A percentile compares a stretch with the other conserved stretches of the same genome.
Conservation (phyloP, 2,888 invertebrate species). For the Eurois occulta region DNA sequence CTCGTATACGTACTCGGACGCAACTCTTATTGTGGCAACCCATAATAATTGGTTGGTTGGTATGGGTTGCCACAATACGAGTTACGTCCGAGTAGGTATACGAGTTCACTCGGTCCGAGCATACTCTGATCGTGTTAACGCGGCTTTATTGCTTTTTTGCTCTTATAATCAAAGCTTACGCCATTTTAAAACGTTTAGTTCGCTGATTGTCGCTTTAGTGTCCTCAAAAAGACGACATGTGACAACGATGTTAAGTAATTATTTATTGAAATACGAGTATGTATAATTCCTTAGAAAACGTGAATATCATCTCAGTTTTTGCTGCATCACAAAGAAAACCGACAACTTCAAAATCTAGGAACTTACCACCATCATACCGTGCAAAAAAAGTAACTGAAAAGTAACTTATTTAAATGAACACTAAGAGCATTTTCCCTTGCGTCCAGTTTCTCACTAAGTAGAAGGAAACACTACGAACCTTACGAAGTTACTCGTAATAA, state of each 20-base stretch:
- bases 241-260: neutral
- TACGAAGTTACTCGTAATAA: neutral
- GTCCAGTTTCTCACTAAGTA: neutral
- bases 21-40: too few relatives aligned
- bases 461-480: neutral
- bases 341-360: neutral
- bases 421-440: neutral
- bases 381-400: neutral
- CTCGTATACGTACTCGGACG: too few relatives aligned
- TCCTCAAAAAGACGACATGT: neutral
- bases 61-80: too few relatives aligned
- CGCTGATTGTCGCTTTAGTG: neutral
- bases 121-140: too few relatives aligned
- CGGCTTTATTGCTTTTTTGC: neutral
- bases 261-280: neutral
- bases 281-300: neutral
- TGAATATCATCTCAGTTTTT: neutral
- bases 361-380: neutral
- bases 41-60: too few relatives aligned
- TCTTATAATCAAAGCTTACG: neutral
- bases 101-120: too few relatives aligned
- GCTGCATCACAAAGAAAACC: neutral
- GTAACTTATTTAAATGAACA: neutral
- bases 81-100: too few relatives aligned
- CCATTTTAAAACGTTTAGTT: neutral